Evolutionary conservation across 2,113 vertebrate species (phyloP).

Genomic region (Centropus unirufus): DNA sequence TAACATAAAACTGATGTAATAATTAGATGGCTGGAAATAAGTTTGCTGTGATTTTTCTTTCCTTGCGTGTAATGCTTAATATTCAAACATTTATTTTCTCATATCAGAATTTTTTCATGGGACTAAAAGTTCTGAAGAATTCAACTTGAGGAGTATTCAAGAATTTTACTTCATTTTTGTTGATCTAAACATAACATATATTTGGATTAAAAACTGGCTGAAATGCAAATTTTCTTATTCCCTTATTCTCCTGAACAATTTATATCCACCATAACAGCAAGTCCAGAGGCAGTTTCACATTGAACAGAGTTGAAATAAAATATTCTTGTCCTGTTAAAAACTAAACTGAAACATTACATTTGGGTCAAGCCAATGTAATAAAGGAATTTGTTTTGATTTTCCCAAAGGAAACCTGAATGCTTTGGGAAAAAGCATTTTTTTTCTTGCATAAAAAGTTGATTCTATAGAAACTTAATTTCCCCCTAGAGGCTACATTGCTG

Average conservation of each 20-base stretch:
- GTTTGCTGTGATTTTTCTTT: not conserved
- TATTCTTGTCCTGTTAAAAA: slow-evolving; percentile 6
- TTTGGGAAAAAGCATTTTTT: slow-evolving; percentile 1
- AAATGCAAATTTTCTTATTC: slow-evolving; percentile 33
- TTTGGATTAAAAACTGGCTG: not conserved
- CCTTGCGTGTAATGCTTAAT: not conserved
- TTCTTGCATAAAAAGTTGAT: slow-evolving; percentile 2
- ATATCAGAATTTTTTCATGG: not conserved
- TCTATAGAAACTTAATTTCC: slow-evolving; percentile 7
- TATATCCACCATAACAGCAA: not conserved
- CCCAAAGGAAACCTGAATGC: not conserved
- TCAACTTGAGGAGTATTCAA: not conserved
- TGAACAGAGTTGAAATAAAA: slow-evolving; percentile 15
- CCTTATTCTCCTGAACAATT: slow-evolving; percentile 6
- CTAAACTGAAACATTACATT: not conserved
- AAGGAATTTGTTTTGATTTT: slow-evolving; percentile 37
- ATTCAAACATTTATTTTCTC: not conserved
- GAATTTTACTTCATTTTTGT: not conserved
- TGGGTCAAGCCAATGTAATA: not conserved
- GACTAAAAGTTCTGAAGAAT: not conserved
- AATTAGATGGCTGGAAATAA: not conserved
- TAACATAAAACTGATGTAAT: not conserved
- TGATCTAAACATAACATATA: not conserved
- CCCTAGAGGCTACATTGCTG: not conserved
- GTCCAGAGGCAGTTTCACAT: not conserved